phyloP scores from a whole-genome alignment of 2,797 vertebrate species.

The Hirundo rustica region DNA sequence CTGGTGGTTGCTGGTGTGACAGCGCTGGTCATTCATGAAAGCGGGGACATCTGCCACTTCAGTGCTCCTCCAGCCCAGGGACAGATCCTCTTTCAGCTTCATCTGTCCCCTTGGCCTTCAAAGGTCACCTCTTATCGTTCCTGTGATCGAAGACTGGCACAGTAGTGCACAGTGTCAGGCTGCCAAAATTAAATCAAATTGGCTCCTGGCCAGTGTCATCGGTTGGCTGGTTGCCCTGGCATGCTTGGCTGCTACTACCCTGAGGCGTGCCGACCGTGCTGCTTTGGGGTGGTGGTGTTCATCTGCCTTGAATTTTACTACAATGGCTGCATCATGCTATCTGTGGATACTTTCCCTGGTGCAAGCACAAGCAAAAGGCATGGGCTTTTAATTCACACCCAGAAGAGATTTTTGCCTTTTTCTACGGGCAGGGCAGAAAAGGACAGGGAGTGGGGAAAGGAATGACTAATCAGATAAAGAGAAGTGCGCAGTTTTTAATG shows the following conservation, averaged over 20 bases:
- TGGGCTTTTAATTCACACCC: background rate
- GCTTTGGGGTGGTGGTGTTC: slow-evolving; percentile 11
- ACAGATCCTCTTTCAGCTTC: slow-evolving; percentile 53
- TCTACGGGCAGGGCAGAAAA: background rate
- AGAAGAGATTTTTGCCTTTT: background rate
- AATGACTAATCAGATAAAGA: background rate
- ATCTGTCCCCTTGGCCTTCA: slow-evolving; percentile 25
- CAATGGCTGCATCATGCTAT: background rate
- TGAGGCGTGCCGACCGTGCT: background rate
- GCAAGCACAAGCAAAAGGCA: background rate
- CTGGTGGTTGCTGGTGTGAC: background rate
- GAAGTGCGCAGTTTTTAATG: background rate
- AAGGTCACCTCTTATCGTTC: slow-evolving; percentile 19
- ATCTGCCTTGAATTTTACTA: slow-evolving; percentile 50
- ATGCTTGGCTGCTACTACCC: background rate
- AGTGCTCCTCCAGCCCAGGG: background rate
- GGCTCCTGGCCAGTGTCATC: slow-evolving; percentile 33
- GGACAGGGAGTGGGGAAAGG: background rate
- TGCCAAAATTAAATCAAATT: slow-evolving; percentile 54
- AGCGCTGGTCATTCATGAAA: background rate
- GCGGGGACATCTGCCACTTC: slow-evolving; percentile 20
- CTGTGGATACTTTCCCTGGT: background rate
- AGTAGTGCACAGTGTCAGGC: background rate
- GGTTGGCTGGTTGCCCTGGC: slow-evolving; percentile 36
- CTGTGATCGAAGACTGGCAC: slow-evolving; percentile 27